Evolutionary conservation across 2,797 vertebrate species (phyloP).

Genomic region (Eospalax fontanierii): DNA sequence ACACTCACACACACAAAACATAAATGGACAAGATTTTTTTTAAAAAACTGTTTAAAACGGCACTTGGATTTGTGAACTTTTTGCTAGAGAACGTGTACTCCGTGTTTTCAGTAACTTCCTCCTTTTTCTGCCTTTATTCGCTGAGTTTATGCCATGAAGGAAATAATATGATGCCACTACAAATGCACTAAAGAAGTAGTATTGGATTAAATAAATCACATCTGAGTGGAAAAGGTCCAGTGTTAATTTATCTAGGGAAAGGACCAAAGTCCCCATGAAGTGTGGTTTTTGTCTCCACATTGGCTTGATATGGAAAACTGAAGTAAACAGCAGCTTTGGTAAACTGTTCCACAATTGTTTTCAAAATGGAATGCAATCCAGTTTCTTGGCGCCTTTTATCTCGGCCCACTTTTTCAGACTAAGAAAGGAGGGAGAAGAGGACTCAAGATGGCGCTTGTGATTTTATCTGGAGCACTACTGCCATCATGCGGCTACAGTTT

Average conservation of each 20-base stretch:
- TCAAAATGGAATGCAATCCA: neutral
- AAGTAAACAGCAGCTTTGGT: neutral
- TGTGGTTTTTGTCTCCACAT: neutral
- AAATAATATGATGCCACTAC: neutral
- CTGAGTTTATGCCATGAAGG: neutral
- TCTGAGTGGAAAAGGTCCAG: neutral
- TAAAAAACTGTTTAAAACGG: neutral
- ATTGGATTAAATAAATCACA: neutral
- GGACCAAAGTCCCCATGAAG: neutral
- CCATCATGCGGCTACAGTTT: slow-evolving; percentile 24
- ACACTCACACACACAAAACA: too few species aligned
- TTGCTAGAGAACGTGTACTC: too few species aligned
- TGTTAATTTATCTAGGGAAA: neutral
- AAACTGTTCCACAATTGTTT: fast-evolving
- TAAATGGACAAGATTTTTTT: neutral
- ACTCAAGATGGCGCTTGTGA: fast-evolving
- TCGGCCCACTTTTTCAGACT: neutral
- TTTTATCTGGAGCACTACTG: neutral
- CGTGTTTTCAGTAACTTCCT: neutral
- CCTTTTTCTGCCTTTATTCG: neutral
- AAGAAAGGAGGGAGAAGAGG: neutral
- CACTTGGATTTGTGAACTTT: neutral
- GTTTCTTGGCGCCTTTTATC: neutral
- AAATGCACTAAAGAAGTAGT: neutral
- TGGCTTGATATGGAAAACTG: neutral